Evolutionary conservation across 2,113 vertebrate species (phyloP), one percentile per base, ranked within the genome.

Genomic region (Stegastes partitus): DNA sequence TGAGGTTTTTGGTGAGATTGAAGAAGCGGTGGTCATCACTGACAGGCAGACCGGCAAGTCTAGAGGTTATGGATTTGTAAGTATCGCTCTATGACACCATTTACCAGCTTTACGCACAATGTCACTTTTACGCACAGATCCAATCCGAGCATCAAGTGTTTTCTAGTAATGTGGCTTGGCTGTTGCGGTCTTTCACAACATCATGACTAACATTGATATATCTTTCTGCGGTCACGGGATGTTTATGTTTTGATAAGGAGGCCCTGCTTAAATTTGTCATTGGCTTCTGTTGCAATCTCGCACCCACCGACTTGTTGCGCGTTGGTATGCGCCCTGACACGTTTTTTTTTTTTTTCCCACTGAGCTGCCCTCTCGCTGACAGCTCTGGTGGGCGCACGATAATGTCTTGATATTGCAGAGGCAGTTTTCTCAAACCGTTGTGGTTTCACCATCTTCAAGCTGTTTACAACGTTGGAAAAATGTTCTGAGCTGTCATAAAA

Each of bases 31-130:
- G 90, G 98, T 99, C 85, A 99, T 99, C 87, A 99, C 97, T 21
- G 98, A 99, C 95, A 93, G 97, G 87, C 98, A 99, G 95, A 99
- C 97, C 51, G 98, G 98, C 83, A 99, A 99, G 90, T 98, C 97
- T 61, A 94, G 97, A 83, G 97, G 97, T 86, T 99, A 99, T 81
- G 97, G 97, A 95, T 98, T 98, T 94, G 97, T 99, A 96, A 99
- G 97, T 98, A 87, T 77, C 42, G 5, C 54, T 34, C 4, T 21
- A 8, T 47, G 44, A 53, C 2, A 19, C 26, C 26, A 19, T 5
- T 22, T 21, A 1, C 11, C 18, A 0, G 1, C 39, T 58, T 59
- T 23, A 45, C 28, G 10, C 69, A n/a, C 1, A 19, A 14, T 23
- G 22, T 1, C 19, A 26, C n/a, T 4, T 65, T 82, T 59, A 68